Conservation (phyloP, 1,140 invertebrate genomes). For the Drosophila parvula region DNA sequence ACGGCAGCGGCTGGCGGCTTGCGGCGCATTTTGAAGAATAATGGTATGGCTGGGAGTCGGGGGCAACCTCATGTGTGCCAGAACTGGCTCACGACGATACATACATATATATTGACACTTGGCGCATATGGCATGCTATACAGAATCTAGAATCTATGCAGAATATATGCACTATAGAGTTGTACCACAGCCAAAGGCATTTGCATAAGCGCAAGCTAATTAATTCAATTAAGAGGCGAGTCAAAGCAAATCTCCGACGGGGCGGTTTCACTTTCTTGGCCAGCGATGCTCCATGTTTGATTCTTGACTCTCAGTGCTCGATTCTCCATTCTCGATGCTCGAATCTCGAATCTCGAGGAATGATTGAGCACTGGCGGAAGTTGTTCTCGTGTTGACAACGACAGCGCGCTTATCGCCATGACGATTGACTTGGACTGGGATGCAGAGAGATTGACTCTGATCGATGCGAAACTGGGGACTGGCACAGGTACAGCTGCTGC, state of each 20-base stretch:
- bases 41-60: constrained; percentile 52
- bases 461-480: constrained; percentile 23
- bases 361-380: constrained; percentile 79
- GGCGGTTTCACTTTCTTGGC: constrained; percentile 63
- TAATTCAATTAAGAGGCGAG: constrained; percentile 72
- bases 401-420: constrained; percentile 65
- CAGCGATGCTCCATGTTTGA: constrained; percentile 4
- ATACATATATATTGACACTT: constrained; percentile 62
- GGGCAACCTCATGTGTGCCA: constrained; percentile 11
- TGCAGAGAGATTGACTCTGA: constrained; percentile 50
- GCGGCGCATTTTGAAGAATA: constrained; percentile 78
- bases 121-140: constrained; percentile 47
- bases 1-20: constrained; percentile 51
- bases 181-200: constrained; percentile 23
- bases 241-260: constrained; percentile 42
- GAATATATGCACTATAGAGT: constrained; percentile 31
- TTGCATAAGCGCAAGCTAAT: constrained; percentile 71
- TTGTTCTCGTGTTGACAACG: constrained; percentile 71
- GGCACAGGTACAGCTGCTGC: constrained; percentile 12
- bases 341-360: constrained; percentile 14
- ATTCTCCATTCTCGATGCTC: background rate
- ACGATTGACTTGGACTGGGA: constrained; percentile 44
- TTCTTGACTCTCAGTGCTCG: background rate
- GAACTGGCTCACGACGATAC: constrained; percentile 47
- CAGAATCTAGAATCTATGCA: constrained; percentile 8